Percentiles rank a stretch among this genome's conserved stretches.
phyloP scores from a whole-genome alignment of 2,797 vertebrate genomes.

The Heteromormyrus szaboi region DNA sequence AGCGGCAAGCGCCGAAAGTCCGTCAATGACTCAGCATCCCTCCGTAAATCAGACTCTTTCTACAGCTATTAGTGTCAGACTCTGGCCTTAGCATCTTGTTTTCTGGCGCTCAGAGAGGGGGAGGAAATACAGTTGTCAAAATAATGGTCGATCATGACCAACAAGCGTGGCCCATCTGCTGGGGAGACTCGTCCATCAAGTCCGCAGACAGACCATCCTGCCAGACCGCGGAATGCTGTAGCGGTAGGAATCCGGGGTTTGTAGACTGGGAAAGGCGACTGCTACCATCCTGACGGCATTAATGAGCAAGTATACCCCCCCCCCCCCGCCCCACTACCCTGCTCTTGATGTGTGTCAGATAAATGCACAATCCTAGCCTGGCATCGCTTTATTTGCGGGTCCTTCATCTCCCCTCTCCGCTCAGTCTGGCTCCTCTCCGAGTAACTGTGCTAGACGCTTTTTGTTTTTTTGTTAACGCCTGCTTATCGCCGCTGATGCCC shows the following conservation, averaged over 20 bases:
- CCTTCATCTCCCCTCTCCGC: not conserved
- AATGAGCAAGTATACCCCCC: slow-evolving; percentile 1
- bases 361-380: not conserved
- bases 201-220: not conserved
- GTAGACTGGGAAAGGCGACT: not conserved
- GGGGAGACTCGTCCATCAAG: slow-evolving; percentile 1
- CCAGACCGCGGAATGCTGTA: not conserved
- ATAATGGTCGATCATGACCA: slow-evolving; percentile 12
- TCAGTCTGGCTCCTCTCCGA: not conserved
- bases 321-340: not conserved
- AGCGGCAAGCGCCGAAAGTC: not conserved
- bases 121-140: slow-evolving; percentile 15
- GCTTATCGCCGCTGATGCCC: not conserved
- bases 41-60: slow-evolving; percentile 9
- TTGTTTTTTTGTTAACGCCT: not conserved
- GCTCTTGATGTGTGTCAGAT: not conserved
- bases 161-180: not conserved
- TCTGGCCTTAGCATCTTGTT: slow-evolving; percentile 16
- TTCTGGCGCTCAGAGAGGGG: not conserved
- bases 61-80: not conserved
- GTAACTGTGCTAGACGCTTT: not conserved
- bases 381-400: not conserved
- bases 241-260: not conserved
- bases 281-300: not conserved
- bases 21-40: not conserved